Evolutionary conservation across 2,888 invertebrate genomes (phyloP), one percentile per base, ranked within the genome.

Genomic region (Spisula solida): DNA sequence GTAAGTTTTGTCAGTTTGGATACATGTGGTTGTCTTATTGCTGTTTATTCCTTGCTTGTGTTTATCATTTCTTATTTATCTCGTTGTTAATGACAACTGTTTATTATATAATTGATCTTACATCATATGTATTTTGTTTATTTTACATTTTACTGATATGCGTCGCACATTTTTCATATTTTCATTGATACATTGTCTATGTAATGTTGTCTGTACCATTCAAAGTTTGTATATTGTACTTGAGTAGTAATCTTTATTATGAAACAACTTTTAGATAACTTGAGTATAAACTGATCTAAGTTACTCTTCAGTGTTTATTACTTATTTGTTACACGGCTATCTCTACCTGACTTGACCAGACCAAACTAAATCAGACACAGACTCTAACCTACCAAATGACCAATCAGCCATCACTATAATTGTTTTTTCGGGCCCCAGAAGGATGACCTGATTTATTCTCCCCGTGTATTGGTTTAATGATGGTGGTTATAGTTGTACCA

Each of bases 251-350:
- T 83, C 75, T 83, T 83, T 83, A 82, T 75, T 75, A 83, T 83
- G 66, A 83, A 51, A 51, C 48, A 48, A 83, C 83, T 83, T 83
- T 83, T 80, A 83, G 83, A 83, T 41, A 83, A 66, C 83, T 83
- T 83, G 83, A 70, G 75, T 83, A 83, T 83, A 83, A 83, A 83
- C 83, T 83, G 83, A 83, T 75, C 47, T 75, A 51, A 80, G n/a
- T 1, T 25, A 48, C 48, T 25, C n/a, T 78, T 16, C 20, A 14
- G 14, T 78, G 78, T 34, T 78, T 29, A 8, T 78, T 41, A 41
- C 41, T 41, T 41, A 41, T 8, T 41, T 41, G 41, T 41, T 41
- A 41, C 4, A 41, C 8, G 41, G 8, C 2, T 8, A 41, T 41
- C 41, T 8, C 41, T 5, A 41, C 41, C 41, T 41, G 41, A 41